A percentile compares a stretch with the other conserved stretches of the same genome.
Conservation (phyloP, 2,888 invertebrate genomes). For the Diachrysia chrysitis region DNA sequence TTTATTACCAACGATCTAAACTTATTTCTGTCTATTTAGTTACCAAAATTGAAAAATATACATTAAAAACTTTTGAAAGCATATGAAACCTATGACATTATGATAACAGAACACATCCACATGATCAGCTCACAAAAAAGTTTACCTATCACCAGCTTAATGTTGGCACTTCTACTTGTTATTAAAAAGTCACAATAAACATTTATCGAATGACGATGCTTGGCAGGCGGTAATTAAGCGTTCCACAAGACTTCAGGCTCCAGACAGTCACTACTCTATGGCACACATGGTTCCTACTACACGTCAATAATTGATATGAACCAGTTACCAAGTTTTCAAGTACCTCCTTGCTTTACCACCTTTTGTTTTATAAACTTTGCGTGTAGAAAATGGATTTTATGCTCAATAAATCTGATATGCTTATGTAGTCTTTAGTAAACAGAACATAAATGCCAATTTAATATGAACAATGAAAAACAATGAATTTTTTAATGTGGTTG, state of each 20-base stretch:
- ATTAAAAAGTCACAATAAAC: constrained; percentile 30
- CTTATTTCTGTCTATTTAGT: too few species aligned
- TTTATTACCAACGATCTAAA: too few species aligned
- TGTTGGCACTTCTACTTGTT: constrained; percentile 36
- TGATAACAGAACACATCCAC: constrained; percentile 17
- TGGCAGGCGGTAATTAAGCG: constrained; percentile 23
- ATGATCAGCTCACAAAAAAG: constrained; percentile 18
- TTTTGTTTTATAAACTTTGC: constrained; percentile 60
- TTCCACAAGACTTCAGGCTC: constrained; percentile 13
- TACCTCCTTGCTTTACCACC: constrained; percentile 47
- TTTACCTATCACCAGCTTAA: constrained; percentile 24
- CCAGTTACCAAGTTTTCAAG: constrained; percentile 52
- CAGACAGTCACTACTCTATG: neutral
- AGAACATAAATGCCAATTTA: constrained; percentile 42
- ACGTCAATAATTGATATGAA: constrained; percentile 57
- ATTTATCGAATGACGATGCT: constrained; percentile 34
- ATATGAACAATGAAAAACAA: constrained; percentile 29
- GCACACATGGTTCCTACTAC: constrained; percentile 40
- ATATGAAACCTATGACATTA: constrained; percentile 10
- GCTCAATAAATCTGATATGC: constrained; percentile 42
- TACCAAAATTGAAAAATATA: too few species aligned
- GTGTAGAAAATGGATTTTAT: constrained; percentile 48
- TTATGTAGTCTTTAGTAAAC: constrained; percentile 27
- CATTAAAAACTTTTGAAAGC: constrained; percentile 5
- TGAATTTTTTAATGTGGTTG: constrained; percentile 27